Conservation (phyloP, 2,888 invertebrate genomes). For the Habroteleia sp. region DNA sequence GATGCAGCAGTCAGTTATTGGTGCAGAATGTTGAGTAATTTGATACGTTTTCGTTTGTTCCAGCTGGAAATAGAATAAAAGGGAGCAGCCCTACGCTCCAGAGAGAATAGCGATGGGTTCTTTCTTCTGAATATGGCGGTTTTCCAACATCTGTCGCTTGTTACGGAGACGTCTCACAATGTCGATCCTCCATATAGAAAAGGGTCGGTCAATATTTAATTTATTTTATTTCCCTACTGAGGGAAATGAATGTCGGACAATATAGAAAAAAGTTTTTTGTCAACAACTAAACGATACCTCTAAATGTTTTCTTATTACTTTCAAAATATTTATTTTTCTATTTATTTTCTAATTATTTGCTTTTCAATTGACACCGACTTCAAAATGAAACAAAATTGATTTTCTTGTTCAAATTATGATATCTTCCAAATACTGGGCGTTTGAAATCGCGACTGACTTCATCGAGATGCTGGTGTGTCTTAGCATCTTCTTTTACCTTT, state of each 20-base stretch:
- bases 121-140: constrained; percentile 73
- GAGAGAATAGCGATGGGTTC: constrained; percentile 70
- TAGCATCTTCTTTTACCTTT: constrained; percentile 31
- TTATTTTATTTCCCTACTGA: constrained; percentile 36
- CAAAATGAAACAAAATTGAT: no score
- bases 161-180: constrained; percentile 53
- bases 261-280: constrained; percentile 25
- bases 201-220: constrained; percentile 59
- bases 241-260: constrained; percentile 25
- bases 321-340: constrained; percentile 11
- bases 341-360: no score
- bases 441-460: constrained; percentile 46
- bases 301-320: no score
- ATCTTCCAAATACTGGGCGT: constrained; percentile 36
- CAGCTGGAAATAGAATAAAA: constrained; percentile 60
- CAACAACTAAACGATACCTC: no score
- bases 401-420: no score
- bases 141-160: constrained; percentile 78
- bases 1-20: constrained; percentile 75
- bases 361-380: no score
- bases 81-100: constrained; percentile 68
- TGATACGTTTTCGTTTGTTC: constrained; percentile 69
- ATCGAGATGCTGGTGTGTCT: constrained; percentile 23
- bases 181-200: constrained; percentile 44
- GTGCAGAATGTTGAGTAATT: constrained; percentile 72